phyloP scores from a whole-genome alignment of 2,888 invertebrate species.

The Drosophila phalerata region DNA sequence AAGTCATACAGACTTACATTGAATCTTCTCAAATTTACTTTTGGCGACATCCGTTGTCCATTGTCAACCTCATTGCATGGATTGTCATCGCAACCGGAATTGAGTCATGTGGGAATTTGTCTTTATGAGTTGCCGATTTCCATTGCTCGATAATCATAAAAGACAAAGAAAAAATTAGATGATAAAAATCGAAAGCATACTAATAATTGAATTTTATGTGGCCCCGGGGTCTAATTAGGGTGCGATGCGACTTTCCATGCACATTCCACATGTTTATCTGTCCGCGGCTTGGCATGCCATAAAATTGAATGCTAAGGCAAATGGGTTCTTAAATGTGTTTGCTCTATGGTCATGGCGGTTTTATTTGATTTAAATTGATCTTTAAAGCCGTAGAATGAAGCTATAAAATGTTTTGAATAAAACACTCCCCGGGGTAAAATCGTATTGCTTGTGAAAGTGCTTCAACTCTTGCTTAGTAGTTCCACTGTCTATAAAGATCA shows the following conservation, averaged over 20 bases:
- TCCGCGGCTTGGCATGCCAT: conserved; percentile 45
- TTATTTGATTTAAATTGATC: conserved; percentile 79
- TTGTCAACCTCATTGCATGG: conserved; percentile 20
- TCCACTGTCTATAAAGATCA: conserved; percentile 14
- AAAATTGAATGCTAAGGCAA: conserved; percentile 47
- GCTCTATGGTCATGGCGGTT: conserved; percentile 47
- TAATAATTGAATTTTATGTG: conserved; percentile 73
- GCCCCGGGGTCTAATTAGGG: conserved; percentile 72
- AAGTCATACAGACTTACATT: conserved; percentile 32
- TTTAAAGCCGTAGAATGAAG: conserved; percentile 61
- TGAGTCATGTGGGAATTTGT: conserved; percentile 65
- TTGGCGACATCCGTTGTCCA: conserved; percentile 61
- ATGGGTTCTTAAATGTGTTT: conserved; percentile 52
- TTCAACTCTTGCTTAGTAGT: conserved; percentile 19
- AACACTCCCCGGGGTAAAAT: conserved; percentile 9
- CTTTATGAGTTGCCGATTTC: conserved; percentile 64
- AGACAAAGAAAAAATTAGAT: conserved; percentile 1
- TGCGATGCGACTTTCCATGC: conserved; percentile 22
- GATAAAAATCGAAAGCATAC: conserved; percentile 26
- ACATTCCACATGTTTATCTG: conserved; percentile 64
- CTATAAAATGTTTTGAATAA: conserved; percentile 51
- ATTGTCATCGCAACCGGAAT: conserved; percentile 50
- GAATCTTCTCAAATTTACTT: conserved; percentile 47
- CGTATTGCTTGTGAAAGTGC: conserved; percentile 36
- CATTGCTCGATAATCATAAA: conserved; percentile 33